Conservation (phyloP, 2,888 invertebrate species). For the Perithous albicinctus region DNA sequence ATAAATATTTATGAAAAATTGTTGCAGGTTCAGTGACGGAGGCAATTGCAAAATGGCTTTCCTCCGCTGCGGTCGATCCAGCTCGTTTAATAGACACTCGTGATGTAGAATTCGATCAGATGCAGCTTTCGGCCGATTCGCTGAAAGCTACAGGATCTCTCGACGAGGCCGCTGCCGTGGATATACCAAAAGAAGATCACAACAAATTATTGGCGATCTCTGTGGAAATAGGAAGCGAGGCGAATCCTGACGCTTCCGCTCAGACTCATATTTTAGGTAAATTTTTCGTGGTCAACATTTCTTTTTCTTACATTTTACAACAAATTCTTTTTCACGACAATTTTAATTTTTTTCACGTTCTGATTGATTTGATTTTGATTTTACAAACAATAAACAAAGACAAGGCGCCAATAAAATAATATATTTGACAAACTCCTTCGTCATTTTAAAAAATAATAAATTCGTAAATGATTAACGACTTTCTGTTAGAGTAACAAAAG, state of each 20-base stretch:
- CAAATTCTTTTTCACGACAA: no score
- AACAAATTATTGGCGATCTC: slow-evolving; percentile 68
- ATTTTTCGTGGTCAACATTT: slow-evolving; percentile 12
- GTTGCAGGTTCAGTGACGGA: slow-evolving; percentile 94
- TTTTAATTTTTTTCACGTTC: no score
- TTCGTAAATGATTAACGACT: no score
- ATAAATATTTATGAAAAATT: not conserved
- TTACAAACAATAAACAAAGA: no score
- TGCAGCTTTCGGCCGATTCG: slow-evolving; percentile 72
- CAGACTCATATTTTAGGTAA: slow-evolving; percentile 76
- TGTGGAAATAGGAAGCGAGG: slow-evolving; percentile 77
- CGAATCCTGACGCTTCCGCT: slow-evolving; percentile 73
- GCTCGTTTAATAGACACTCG: slow-evolving; percentile 83
- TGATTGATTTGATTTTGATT: no score
- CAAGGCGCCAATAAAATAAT: no score
- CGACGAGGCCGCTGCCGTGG: slow-evolving; percentile 75
- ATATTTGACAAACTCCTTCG: no score
- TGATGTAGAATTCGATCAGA: slow-evolving; percentile 80
- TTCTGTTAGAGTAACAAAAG: no score
- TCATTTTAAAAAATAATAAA: no score
- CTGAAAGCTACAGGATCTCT: slow-evolving; percentile 70
- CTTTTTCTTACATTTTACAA: no score
- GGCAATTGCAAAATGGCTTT: slow-evolving; percentile 94
- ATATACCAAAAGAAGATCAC: slow-evolving; percentile 71
- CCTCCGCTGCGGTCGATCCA: slow-evolving; percentile 90